Evolutionary conservation across 1,140 invertebrate genomes (phyloP), one percentile per base, ranked within the genome.

Genomic region (Druon quercuslanigerum): DNA sequence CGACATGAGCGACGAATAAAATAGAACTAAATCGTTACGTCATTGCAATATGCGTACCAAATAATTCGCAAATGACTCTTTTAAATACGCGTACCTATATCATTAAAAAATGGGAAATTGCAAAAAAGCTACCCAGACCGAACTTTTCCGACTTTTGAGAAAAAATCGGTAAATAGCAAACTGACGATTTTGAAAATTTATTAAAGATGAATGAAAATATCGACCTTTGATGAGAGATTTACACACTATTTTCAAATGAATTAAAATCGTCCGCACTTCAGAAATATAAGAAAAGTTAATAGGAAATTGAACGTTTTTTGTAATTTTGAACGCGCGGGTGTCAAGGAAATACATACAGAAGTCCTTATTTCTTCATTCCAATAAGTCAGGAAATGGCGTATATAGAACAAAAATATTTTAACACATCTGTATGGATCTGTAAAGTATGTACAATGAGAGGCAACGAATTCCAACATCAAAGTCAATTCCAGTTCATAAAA

Each of bases 51-150:
- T 66, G n/a, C 16, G 20, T 66, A 66, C 57, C 57, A 33, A 60
- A 33, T 5, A 13, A 60, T 60, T 60, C 13, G 25, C 57, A 66
- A 66, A 40, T 33, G 25, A 25, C 20, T 33, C 60, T 33, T 40
- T 19, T 19, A n/a, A 66, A 25, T 46, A 66, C 60, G 33, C 13
- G 60, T 66, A 66, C 20, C 16, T 66, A 66, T 66, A 8, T 66
- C 13, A 16, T 60, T 25, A 14, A 40, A 66, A 66, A 66, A 66
- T n/a, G 12, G 46, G 4, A 11, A 46, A 46, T 46, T 46, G 40
- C 9, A 46, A 9, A 46, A 46, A 46, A 46, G 9, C 7, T 46
- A 46, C 40, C 40, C 40, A 14, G 60, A 66, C 14, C 60, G 46
- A 66, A 40, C 17, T 66, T n/a, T 66, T 40, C 40, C 25, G 14